A percentile compares a stretch with the other conserved stretches of the same genome.
These are phyloP conservation scores for Oryzias dopingdopingensis DNA, from an alignment of 2,797 vertebrate genomes.

Conservation along the genomic window DNA sequence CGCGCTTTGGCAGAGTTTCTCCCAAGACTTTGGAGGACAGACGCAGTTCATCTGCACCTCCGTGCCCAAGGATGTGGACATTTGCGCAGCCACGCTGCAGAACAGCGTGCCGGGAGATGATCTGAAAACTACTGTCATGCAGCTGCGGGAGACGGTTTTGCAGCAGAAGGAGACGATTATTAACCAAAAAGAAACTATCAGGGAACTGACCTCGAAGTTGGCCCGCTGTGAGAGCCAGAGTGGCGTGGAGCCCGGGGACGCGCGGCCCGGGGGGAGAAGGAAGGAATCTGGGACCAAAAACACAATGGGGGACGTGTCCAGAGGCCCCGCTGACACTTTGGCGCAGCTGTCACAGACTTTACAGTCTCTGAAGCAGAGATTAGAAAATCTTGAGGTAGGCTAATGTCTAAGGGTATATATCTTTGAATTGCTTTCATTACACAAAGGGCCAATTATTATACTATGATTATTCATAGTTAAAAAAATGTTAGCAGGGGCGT, in stretches of 20 bases:
- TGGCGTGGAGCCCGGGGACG: slow-evolving; percentile 79
- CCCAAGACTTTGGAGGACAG: slow-evolving; percentile 85
- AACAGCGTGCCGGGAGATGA: slow-evolving; percentile 87
- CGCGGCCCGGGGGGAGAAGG: slow-evolving; percentile 75
- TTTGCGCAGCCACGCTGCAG: slow-evolving; percentile 88
- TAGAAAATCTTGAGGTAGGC: slow-evolving; percentile 94
- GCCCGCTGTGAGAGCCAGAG: slow-evolving; percentile 93
- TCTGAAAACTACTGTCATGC: slow-evolving; percentile 88
- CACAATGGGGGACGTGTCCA: slow-evolving; percentile 94
- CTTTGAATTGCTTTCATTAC: too few relatives aligned
- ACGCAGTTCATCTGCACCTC: slow-evolving; percentile 97
- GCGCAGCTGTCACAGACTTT: slow-evolving; percentile 94
- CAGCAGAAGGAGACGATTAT: slow-evolving; percentile 97
- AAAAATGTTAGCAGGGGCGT: too few relatives aligned
- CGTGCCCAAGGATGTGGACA: slow-evolving; percentile 93
- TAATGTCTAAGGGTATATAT: too few relatives aligned
- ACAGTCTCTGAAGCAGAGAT: slow-evolving; percentile 90
- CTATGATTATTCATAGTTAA: too few relatives aligned
- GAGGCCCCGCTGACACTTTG: slow-evolving; percentile 90
- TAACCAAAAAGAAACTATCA: slow-evolving; percentile 94
- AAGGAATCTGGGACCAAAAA: slow-evolving; percentile 86
- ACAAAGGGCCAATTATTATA: too few relatives aligned
- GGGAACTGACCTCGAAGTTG: slow-evolving; percentile 93
- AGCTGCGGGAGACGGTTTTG: slow-evolving; percentile 92
- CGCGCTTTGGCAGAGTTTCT: slow-evolving; percentile 73